Evolutionary conservation across 2,888 invertebrate genomes (phyloP).

Genomic region (Agapostemon virescens): DNA sequence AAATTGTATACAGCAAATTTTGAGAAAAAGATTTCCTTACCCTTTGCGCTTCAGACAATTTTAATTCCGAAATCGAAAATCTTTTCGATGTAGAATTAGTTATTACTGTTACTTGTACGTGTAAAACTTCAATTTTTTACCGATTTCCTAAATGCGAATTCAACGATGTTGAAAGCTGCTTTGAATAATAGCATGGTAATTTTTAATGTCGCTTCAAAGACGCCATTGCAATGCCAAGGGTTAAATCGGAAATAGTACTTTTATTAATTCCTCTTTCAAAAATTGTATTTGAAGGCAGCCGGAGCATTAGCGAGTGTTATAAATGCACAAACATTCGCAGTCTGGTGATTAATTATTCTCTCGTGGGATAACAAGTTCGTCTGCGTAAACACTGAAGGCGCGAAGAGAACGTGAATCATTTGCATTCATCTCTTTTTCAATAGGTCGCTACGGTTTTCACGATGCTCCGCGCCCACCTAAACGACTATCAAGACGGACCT

Average conservation of each 20-base stretch:
- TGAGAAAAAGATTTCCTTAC: too few species aligned
- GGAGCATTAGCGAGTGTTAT: not conserved
- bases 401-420: constrained; percentile 23
- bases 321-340: constrained; percentile 5
- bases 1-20: not conserved
- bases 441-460: constrained; percentile 11
- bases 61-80: too few species aligned
- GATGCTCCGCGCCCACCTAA: constrained; percentile 28
- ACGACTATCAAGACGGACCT: constrained; percentile 13
- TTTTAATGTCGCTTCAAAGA: too few species aligned
- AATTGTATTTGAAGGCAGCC: not conserved
- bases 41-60: too few species aligned
- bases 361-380: constrained; percentile 22
- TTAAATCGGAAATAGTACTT: not conserved
- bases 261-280: not conserved
- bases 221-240: too few species aligned
- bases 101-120: too few species aligned
- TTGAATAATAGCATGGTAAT: too few species aligned
- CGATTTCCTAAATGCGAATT: too few species aligned
- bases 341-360: constrained; percentile 35
- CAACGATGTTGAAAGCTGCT: too few species aligned
- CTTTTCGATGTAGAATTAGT: too few species aligned
- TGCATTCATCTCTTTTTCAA: constrained; percentile 37
- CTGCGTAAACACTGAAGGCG: constrained; percentile 12
- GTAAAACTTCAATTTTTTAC: too few species aligned